Base-by-base conservation (phyloP, 64 coral and sea anemone genomes). In the Stylophora pistillata region DNA sequence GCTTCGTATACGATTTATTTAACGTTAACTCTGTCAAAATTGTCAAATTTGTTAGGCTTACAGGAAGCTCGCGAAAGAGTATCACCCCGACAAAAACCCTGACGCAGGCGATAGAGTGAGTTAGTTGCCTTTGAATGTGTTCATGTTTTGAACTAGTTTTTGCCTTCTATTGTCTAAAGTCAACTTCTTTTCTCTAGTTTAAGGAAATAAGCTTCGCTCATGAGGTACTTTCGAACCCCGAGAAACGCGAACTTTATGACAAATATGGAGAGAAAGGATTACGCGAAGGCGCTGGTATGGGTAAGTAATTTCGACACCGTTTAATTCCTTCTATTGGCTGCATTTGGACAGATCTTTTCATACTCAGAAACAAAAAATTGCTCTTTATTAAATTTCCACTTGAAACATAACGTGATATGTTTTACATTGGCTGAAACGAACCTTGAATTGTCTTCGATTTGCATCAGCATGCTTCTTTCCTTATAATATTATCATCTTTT, bases 181-280 rank as follows among this genome's bases (percentile, higher is more conserved):
- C 33, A 55, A 2, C 28, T 2, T 78, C 72, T 82, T 54, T 2
- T 87, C 76, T 77, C 29, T 71, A 99, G 97, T 99, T 99, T 60
- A 99, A 99, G 75, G 97, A 99, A 77, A 99, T 99, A 72, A 99
- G 90, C 65, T 99, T 99, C 74, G 97, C 97, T 47, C 93, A 99
- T 60, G 93, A 99, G 18, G 86, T 99, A 18, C 74, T 99, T 77
- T 99, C 97, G 86, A 90, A 99, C 75, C 91, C 94, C 54, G 97
- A 99, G 31, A 99, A 99, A 91, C 74, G 97, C 23, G 90, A 99
- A 74, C 73, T 95, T 16, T 99, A 99, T 78, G 97, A 99, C 65
- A 85, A 87, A 93, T 99, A 91, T 90, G 97, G 97, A 53, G 97
- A 99, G 86, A 95, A 95, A 86, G 97, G 93, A 41, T 84, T 99